phyloP scores from a whole-genome alignment of 2,888 invertebrate genomes.

The Platynereis dumerilii region DNA sequence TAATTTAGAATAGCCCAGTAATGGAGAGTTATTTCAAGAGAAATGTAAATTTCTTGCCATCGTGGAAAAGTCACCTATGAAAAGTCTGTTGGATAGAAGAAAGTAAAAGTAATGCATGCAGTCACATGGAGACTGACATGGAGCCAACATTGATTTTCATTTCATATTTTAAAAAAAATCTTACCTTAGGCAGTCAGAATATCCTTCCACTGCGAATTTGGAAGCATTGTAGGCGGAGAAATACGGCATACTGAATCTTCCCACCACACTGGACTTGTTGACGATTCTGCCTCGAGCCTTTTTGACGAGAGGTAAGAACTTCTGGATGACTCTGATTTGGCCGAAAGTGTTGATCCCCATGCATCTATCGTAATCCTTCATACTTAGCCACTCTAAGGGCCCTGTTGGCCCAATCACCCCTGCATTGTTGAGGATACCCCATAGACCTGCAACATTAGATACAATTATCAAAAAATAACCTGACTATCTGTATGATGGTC shows the following conservation, averaged over 20 bases:
- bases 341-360: conserved; percentile 55
- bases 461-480: too few species aligned
- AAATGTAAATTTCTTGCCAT: too few species aligned
- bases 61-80: too few species aligned
- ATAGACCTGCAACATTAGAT: conserved; percentile 49
- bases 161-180: too few species aligned
- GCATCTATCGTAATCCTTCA: conserved; percentile 13
- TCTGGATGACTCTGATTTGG: conserved; percentile 47
- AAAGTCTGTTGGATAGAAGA: too few species aligned
- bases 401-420: conserved; percentile 40
- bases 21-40: too few species aligned
- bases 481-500: too few species aligned
- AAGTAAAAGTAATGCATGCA: too few species aligned
- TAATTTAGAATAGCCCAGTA: too few species aligned
- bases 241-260: conserved; percentile 35
- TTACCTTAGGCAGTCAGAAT: conserved; percentile 47
- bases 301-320: conserved; percentile 47
- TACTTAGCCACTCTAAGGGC: conserved; percentile 16
- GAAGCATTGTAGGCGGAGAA: conserved; percentile 43
- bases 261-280: conserved; percentile 47
- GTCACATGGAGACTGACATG: too few species aligned
- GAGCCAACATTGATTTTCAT: too few species aligned
- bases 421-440: conserved; percentile 56
- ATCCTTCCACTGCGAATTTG: conserved; percentile 50
- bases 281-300: conserved; percentile 45